Percentiles rank a stretch among this genome's conserved stretches.
Conservation (phyloP, 2,113 vertebrate genomes). For the Gulo gulo region DNA sequence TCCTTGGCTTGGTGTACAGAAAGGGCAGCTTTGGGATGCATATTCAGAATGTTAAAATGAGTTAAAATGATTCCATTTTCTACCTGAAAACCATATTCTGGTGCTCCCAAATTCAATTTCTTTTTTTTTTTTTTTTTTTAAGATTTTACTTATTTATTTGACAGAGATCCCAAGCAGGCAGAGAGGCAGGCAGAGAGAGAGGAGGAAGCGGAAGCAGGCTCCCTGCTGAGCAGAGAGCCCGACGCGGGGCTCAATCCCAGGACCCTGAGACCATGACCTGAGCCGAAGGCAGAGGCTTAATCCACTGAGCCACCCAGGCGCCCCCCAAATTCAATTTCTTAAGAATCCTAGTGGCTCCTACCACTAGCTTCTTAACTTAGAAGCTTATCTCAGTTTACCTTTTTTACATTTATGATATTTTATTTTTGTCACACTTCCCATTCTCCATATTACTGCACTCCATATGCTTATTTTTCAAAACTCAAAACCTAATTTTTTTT, state of each 20-base stretch:
- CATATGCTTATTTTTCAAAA: not conserved
- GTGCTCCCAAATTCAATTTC: not conserved
- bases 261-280: too few relatives aligned
- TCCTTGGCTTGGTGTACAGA: not conserved
- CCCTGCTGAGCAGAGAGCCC: too few relatives aligned
- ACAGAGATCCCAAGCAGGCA: too few relatives aligned
- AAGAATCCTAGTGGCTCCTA: not conserved
- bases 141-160: too few relatives aligned
- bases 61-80: not conserved
- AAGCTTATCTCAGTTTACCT: not conserved
- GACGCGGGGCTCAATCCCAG: too few relatives aligned
- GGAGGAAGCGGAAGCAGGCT: too few relatives aligned
- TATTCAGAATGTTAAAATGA: not conserved
- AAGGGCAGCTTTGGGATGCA: not conserved
- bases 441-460: not conserved
- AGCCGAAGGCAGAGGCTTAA: too few relatives aligned
- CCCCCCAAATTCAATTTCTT: not conserved
- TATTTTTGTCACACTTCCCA: not conserved
- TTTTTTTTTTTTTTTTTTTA: not conserved
- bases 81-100: not conserved
- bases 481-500: not conserved
- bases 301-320: too few relatives aligned
- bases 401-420: not conserved
- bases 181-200: too few relatives aligned
- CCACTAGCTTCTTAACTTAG: not conserved